Evolutionary conservation across 2,113 vertebrate genomes (phyloP), one percentile per base, ranked within the genome.

Genomic region (Gasterosteus nipponicus): DNA sequence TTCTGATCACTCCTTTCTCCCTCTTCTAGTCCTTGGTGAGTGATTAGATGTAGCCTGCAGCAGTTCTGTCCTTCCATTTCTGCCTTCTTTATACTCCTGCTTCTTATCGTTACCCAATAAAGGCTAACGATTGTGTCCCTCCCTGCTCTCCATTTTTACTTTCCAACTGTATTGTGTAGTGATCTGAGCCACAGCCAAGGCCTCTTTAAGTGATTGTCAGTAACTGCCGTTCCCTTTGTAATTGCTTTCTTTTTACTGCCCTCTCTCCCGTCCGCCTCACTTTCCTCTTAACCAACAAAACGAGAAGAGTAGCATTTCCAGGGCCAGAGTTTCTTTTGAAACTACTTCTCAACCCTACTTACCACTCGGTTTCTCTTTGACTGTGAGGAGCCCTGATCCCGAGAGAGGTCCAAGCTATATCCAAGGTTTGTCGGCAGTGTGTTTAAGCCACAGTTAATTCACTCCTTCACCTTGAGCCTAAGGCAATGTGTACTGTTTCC

Each of bases 221-320:
- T 85, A 83, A 75, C 80, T 79, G 59, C 80, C 80, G 61, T 80
- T 86, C 63, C 69, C 73, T 61, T 78, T 79, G 78, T 81, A 88
- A 79, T 78, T 87, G 84, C 89, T 86, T 86, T 89, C 74, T 81
- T 69, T 83, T 83, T 81, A 77, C 78, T 62, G 33, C 71, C 54
- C 77, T 60, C 49, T 72, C 63, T 75, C 51, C 74, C 60, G 54
- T 84, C 81, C 77, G 67, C 57, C 41, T 65, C 69, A 82, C 78
- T 83, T 81, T 83, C 39, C 33, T 67, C 46, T 68, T 82, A 56
- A 59, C 63, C 61, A 80, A 81, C 69, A 86, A 77, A 75, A 74
- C 69, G 16, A 71, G 68, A 71, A 22, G 51, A 78, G 58, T 16
- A 69, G 56, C 41, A 74, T 65, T 86, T 79, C 39, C 31, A 57